phyloP scores from a whole-genome alignment of 2,888 invertebrate genomes.

The Osedax frankpressi region DNA sequence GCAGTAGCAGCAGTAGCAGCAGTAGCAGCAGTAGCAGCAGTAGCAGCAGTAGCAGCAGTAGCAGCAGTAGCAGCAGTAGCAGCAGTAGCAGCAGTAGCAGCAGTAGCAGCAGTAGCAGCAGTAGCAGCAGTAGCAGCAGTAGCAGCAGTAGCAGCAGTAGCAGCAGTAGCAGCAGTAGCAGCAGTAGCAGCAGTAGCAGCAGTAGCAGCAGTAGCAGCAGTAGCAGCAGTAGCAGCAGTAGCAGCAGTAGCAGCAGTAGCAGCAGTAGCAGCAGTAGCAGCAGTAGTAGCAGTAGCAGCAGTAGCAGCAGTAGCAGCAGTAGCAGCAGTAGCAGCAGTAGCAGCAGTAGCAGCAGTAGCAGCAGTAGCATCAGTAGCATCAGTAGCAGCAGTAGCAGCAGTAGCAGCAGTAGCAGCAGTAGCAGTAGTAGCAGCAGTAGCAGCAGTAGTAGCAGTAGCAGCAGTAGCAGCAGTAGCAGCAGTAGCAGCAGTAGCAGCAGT shows the following conservation, averaged over 20 bases:
- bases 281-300: not conserved
- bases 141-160: not conserved
- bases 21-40: not conserved
- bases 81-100: not conserved
- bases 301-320: not conserved
- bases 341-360: not conserved
- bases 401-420: not conserved
- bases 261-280: not conserved
- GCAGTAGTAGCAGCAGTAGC: not conserved
- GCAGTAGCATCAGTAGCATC: not conserved
- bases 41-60: not conserved
- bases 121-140: not conserved
- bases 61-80: constrained; percentile 15
- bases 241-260: not conserved
- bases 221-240: not conserved
- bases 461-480: not conserved
- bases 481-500: not conserved
- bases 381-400: not conserved
- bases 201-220: not conserved
- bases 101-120: not conserved
- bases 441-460: not conserved
- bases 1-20: not conserved
- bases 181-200: not conserved
- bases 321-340: not conserved
- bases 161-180: not conserved